Evolutionary conservation across 2,113 vertebrate genomes (phyloP), one percentile per base, ranked within the genome.

Genomic region (Dromaius novaehollandiae): DNA sequence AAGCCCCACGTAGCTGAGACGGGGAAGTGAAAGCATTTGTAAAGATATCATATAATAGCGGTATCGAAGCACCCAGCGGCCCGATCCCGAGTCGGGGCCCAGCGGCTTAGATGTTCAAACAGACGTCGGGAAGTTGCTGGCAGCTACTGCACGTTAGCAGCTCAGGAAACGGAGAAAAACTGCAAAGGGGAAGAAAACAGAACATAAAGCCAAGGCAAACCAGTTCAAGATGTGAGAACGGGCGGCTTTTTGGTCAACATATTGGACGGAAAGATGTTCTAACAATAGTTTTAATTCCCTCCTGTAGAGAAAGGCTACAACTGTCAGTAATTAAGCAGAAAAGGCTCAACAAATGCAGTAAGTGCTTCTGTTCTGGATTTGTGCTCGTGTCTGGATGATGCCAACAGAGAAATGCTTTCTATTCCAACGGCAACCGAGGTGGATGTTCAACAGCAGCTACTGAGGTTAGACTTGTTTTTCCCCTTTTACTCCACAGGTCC

Each of bases 201-300:
- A 16, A 40, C 40, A 34, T 6, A 32, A 64, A 44, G 48, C 6
- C 20, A 13, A 80, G 53, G 30, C 36, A 30, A 19, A 55, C 11
- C 6, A 1, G 25, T 24, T 28, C 6, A 7, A 69, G 53, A 10
- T 7, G 53, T 58, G 46, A 1, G 9, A 40, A 21, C 44, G 21
- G 13, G 76, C 1, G 0, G 34, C 18, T 30, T 24, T 11, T 42
- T 11, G 8, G 18, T 42, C 0, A 1, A 51, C 7, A 53, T 2
- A 22, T 20, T 11, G 7, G 42, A 30, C 7, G 6, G 65, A 17
- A 56, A 70, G 38, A 7, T 6, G 32, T 25, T 38, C 24, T 15
- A 32, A 12, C 25, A 70, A 61, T 1, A 7, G 14, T 12, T 11
- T 2, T 9, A 30, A 8, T 15, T 8, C 40, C 26, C 40, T 73